Percentiles rank a stretch among this genome's conserved stretches.
These are phyloP conservation scores for Discoglossus pictus DNA, from an alignment of 2,797 vertebrate genomes.

Conservation along the genomic window DNA sequence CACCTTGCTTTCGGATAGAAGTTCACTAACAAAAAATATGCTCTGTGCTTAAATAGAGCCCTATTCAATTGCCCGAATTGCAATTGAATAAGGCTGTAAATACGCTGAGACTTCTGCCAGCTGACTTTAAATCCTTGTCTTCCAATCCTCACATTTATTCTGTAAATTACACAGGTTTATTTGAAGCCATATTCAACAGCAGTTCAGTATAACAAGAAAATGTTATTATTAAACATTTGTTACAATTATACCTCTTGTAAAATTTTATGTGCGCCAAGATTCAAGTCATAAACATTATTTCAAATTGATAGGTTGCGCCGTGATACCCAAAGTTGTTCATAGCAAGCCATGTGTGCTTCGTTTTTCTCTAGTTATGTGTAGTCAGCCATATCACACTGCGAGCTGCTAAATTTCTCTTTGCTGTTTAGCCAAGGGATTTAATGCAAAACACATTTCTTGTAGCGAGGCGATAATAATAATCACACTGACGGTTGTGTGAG, in stretches of 20 bases:
- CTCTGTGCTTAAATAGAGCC: no score
- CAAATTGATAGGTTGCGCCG: not conserved
- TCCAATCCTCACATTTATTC: no score
- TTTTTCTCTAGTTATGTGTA: conserved; percentile 4
- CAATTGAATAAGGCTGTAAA: no score
- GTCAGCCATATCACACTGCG: conserved; percentile 18
- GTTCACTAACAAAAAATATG: no score
- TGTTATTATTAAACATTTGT: conserved; percentile 36
- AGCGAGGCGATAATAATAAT: conserved; percentile 9
- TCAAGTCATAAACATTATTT: conserved; percentile 13
- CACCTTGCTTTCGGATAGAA: no score
- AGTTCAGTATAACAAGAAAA: conserved; percentile 24
- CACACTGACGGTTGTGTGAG: not conserved
- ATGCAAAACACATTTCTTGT: conserved; percentile 38
- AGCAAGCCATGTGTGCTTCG: conserved; percentile 8
- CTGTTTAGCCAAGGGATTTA: conserved; percentile 42
- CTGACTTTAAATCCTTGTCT: conserved; percentile 23
- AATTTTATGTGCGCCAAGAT: conserved; percentile 36
- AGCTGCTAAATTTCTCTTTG: conserved; percentile 26
- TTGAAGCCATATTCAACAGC: conserved; percentile 8
- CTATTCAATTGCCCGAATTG: no score
- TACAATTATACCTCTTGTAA: conserved; percentile 27
- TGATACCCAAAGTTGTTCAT: not conserved
- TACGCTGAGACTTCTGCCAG: no score
- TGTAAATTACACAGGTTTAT: no score